Percentiles rank a stretch among this genome's conserved stretches.
Evolutionary conservation across 2,888 invertebrate genomes (phyloP).

Genomic region (Micropterix aruncella): DNA sequence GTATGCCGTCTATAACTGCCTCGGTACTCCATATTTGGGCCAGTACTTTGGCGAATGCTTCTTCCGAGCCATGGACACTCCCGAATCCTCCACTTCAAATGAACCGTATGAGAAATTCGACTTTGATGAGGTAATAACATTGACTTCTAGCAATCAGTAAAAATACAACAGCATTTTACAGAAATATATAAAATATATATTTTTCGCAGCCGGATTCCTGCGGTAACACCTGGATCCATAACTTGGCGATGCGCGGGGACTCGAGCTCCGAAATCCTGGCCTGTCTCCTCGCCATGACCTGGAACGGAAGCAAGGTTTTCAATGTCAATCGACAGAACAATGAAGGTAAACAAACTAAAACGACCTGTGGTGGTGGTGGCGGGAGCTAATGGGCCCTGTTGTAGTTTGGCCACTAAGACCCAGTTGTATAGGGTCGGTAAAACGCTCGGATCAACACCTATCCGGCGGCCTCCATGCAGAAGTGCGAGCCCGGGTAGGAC

Average conservation of each 20-base stretch:
- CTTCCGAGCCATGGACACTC: neutral
- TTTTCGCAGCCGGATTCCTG: neutral
- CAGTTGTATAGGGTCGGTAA: no score
- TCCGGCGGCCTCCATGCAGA: no score
- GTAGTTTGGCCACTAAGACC: no score
- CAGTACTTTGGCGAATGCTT: neutral
- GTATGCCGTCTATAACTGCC: neutral
- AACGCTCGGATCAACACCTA: no score
- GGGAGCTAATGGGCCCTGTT: no score
- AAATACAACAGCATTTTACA: no score
- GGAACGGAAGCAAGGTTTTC: neutral
- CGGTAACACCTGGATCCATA: neutral
- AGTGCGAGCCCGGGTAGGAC: no score
- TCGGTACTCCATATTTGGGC: neutral
- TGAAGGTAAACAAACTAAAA: no score
- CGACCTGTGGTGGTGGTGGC: no score
- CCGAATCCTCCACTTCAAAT: neutral
- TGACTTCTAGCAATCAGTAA: no score
- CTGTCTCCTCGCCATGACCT: neutral
- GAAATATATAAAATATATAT: no score
- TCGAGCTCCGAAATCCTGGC: neutral
- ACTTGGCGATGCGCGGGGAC: neutral
- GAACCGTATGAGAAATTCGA: neutral
- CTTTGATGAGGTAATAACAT: neutral
- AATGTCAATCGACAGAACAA: neutral